These are phyloP conservation scores for Colostygia pectinataria DNA, from an alignment of 2,888 invertebrate genomes.

Conservation along the genomic window DNA sequence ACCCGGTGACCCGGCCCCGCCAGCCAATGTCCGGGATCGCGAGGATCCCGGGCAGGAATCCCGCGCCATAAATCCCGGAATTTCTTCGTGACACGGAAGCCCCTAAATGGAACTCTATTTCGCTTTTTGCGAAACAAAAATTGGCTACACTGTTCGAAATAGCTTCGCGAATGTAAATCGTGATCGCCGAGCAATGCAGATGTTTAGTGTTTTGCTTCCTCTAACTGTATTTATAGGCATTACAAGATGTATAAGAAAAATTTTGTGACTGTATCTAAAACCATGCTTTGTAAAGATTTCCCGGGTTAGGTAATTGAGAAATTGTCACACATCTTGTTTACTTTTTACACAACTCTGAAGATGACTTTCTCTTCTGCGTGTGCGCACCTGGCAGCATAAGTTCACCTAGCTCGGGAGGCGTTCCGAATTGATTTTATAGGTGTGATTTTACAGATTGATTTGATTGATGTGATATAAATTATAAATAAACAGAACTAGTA, in stretches of 20 bases:
- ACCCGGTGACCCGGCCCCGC: conserved; percentile 43
- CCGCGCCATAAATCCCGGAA: conserved; percentile 31
- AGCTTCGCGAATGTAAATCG: conserved; percentile 26
- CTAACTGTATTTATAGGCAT: conserved; percentile 8
- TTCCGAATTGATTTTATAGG: too few relatives aligned
- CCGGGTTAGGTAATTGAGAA: too few relatives aligned
- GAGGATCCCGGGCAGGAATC: conserved; percentile 32
- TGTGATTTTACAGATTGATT: too few relatives aligned
- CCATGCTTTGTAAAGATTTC: too few relatives aligned
- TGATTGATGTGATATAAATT: too few relatives aligned
- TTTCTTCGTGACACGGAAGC: conserved; percentile 31
- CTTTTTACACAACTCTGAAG: too few relatives aligned
- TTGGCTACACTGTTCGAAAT: conserved; percentile 30
- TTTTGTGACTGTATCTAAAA: too few relatives aligned
- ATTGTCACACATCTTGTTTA: too few relatives aligned
- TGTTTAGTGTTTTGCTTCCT: conserved; percentile 17
- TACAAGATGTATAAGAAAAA: neutral
- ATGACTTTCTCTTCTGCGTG: too few relatives aligned
- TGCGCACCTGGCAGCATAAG: too few relatives aligned
- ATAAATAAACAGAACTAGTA: too few relatives aligned
- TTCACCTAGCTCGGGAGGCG: too few relatives aligned
- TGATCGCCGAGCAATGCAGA: conserved; percentile 25
- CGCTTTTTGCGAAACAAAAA: conserved; percentile 56
- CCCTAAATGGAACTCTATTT: conserved; percentile 60
- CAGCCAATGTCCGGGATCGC: conserved; percentile 29